Base-by-base conservation (phyloP, 2,797 vertebrate genomes). In the Spea hammondii region DNA sequence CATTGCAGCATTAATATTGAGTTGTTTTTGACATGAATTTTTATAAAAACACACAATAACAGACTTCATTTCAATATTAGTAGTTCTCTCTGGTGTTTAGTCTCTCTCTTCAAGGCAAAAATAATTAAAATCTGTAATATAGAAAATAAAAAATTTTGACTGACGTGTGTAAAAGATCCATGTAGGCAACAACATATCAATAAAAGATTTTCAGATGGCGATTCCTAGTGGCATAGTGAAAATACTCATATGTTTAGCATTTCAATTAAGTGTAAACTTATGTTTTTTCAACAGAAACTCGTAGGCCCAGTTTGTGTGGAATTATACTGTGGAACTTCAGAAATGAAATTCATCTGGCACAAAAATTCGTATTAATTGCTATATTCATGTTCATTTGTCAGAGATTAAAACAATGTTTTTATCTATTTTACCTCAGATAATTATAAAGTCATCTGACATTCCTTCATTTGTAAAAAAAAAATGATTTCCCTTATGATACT, bases 321-420 rank as follows among this genome's bases (percentile, higher is more conserved):
- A 47, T 51, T 59, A n/a, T n/a, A n/a, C n/a, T 72, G 11, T 66
- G 53, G 17, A 45, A 45, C 62, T 57, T 72, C 53, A 48, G 62
- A 60, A 72, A 64, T 79, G 44, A 50, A 48, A 70, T 79, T 69
- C 13, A 48, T 62, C 49, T 69, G 9, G 66, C 72, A 74, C 14
- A 74, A 69, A 74, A 69, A 54, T 64, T 32, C 66, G 65, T 70
- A 60, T 79, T 74, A 79, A 74, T 74, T 74, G 32, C 65, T n/a
- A 49, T 70, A 70, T 74, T 45, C 32, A 6, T 79, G 66, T 53
- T 79, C 13, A 46, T 70, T 79, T 74, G 78, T 74, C 55, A 68
- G 71, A 69, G 71, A 70, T 74, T 62, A 74, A 47, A 74, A n/a
- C 55, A 68, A 70, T 70, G 66, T 70, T 70, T 74, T 74, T 55